Base-by-base conservation (phyloP, 2,888 invertebrate genomes). In the Neocrepidodera transversa region DNA sequence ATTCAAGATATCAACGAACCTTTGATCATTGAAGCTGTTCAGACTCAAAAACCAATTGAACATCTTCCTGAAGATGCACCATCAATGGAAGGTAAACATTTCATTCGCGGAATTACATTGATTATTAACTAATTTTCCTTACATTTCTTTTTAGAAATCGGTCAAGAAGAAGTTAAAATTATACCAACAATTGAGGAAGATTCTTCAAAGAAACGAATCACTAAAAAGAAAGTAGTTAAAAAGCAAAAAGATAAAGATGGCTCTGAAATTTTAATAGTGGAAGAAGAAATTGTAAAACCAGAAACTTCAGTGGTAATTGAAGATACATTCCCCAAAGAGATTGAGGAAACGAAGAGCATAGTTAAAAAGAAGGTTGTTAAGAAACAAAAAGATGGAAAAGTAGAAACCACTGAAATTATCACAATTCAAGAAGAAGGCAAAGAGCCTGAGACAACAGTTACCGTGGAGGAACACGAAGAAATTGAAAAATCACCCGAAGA, bases 231-330 rank as follows among this genome's bases (percentile, higher is more conserved):
- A 13, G 58, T 73, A 4, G 70, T 79, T 13, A 76, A 72, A 60
- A 76, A 71, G 63, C 70, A 65, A 50, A 72, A 70, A 35, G 75
- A 76, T 66, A 74, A 80, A 36, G 81, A 83, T 67, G 74, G 58
- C 65, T 76, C 81, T 0, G 79, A 82, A 76, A 81, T 83, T 47
- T 72, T 78, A 48, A 81, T 81, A 14, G 73, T 81, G 32, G 77
- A 78, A 68, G 75, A 80, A 67, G 81, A 81, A 57, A 79, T 78
- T 8, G 71, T 76, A 52, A 72, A 79, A 55, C 83, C 83, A 0
- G 70, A 78, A 51, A 77, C 69, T 45, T 74, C 76, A 28, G 71
- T 65, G 1, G 71, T 75, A 3, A 61, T 72, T 64, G 71, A 74
- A 66, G 58, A 66, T 16, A 55, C n/a, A n/a, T n/a, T n/a, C n/a